Percentiles rank a stretch among this genome's conserved stretches.
Conservation (phyloP, 1,140 invertebrate species). For the Caenorhabditis latens region DNA sequence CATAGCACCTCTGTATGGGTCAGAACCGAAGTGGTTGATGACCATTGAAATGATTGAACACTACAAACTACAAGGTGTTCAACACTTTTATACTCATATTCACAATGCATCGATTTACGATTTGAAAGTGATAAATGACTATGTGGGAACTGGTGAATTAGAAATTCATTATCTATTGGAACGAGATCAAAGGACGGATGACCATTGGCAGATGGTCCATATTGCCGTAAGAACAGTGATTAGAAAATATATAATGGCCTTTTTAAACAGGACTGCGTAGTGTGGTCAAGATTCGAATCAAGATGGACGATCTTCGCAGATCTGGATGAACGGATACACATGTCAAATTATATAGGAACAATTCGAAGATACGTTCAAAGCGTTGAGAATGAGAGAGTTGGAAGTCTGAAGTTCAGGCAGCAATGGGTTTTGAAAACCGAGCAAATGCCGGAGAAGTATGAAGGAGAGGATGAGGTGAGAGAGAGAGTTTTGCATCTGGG, state of each 20-base stretch:
- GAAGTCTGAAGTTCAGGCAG: background rate
- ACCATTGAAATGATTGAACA: constrained; percentile 14
- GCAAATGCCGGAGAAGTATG: constrained; percentile 2
- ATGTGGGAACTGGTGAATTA: constrained; percentile 8
- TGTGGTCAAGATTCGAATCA: background rate
- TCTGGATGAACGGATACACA: constrained; percentile 30
- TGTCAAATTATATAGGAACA: constrained; percentile 28
- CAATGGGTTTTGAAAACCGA: constrained; percentile 42
- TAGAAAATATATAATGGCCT: too few species aligned
- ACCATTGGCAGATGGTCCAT: constrained; percentile 1
- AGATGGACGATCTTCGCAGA: constrained; percentile 44
- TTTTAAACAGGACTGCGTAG: constrained; percentile 38
- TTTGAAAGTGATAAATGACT: constrained; percentile 21
- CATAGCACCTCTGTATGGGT: constrained; percentile 1
- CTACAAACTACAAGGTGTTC: constrained; percentile 45
- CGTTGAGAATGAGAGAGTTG: background rate
- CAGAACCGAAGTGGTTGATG: constrained; percentile 38
- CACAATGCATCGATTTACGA: constrained; percentile 13
- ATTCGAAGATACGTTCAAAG: background rate
- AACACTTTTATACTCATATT: constrained; percentile 25
- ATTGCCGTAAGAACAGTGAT: too few species aligned
- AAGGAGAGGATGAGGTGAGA: background rate
- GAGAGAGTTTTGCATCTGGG: too few species aligned
- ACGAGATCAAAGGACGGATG: background rate
- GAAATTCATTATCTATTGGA: constrained; percentile 13